Evolutionary conservation across 2,888 invertebrate genomes (phyloP).

Genomic region (Ophion costatus): DNA sequence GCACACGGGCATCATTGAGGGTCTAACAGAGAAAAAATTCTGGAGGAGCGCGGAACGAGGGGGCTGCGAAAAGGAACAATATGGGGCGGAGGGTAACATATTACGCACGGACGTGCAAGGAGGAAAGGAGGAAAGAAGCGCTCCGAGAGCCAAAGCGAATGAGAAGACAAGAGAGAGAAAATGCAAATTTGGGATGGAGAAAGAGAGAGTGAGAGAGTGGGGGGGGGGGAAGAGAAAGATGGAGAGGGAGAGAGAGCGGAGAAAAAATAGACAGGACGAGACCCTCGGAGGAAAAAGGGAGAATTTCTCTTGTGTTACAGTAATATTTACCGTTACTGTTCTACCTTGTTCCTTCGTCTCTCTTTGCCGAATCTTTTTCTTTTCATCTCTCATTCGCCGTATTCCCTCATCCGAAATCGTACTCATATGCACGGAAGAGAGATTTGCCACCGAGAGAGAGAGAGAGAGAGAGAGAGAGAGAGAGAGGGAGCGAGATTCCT

Average conservation of each 20-base stretch:
- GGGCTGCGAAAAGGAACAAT: not conserved
- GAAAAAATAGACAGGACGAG: not conserved
- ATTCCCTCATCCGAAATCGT: conserved; percentile 15
- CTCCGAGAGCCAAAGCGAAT: not conserved
- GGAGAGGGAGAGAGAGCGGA: not conserved
- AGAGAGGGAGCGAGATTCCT: not conserved
- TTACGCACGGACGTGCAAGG: too few relatives aligned
- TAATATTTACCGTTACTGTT: conserved; percentile 51
- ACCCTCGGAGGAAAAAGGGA: not conserved
- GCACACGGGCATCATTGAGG: conserved; percentile 32
- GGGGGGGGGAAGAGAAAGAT: not conserved
- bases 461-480: too few relatives aligned
- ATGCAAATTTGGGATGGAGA: not conserved
- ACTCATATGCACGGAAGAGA: conserved; percentile 20
- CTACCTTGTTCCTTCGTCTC: conserved; percentile 25
- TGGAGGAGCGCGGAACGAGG: too few relatives aligned
- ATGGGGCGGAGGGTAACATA: too few relatives aligned
- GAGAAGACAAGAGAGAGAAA: conserved; percentile 12
- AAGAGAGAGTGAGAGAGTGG: not conserved
- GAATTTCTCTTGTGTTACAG: conserved; percentile 22
- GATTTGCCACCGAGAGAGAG: too few relatives aligned
- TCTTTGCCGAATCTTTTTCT: not conserved
- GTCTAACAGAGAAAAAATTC: not conserved
- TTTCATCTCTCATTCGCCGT: conserved; percentile 2
- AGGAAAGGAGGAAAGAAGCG: too few relatives aligned